A percentile compares a stretch with the other conserved stretches of the same genome.
These are phyloP conservation scores for Dallia pectoralis DNA, from an alignment of 2,797 vertebrate species.

Conservation along the genomic window DNA sequence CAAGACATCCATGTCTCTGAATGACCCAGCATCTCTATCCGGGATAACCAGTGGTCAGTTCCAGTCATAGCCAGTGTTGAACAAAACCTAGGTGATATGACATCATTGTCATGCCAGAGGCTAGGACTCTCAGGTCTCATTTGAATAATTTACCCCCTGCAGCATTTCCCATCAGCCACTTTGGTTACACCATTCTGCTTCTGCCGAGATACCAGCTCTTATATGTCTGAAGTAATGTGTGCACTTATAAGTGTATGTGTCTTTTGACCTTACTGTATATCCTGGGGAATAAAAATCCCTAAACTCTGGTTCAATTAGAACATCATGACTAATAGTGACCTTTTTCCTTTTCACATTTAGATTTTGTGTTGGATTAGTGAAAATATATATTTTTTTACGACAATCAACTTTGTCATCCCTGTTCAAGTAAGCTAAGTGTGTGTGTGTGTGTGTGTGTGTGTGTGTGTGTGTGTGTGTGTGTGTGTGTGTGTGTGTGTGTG, in stretches of 20 bases:
- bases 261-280: too few relatives aligned
- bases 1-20: neutral
- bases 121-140: neutral
- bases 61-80: neutral
- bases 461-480: neutral
- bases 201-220: neutral
- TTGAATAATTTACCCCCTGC: constrained; percentile 18
- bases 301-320: too few relatives aligned
- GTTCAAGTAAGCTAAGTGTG: too few relatives aligned
- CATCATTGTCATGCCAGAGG: constrained; percentile 1
- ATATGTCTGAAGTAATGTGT: neutral
- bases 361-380: too few relatives aligned
- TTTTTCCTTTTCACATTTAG: too few relatives aligned
- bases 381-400: neutral
- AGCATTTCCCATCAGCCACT: neutral
- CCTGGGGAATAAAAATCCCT: too few relatives aligned
- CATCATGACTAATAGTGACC: too few relatives aligned
- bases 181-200: neutral
- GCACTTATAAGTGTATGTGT: neutral
- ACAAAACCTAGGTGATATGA: constrained; percentile 3
- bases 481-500: neutral
- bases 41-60: neutral
- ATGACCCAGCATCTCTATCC: neutral
- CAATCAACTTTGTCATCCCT: too few relatives aligned
- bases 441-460: neutral